Evolutionary conservation across 2,888 invertebrate genomes (phyloP).

Genomic region (Drosophila paracracens): DNA sequence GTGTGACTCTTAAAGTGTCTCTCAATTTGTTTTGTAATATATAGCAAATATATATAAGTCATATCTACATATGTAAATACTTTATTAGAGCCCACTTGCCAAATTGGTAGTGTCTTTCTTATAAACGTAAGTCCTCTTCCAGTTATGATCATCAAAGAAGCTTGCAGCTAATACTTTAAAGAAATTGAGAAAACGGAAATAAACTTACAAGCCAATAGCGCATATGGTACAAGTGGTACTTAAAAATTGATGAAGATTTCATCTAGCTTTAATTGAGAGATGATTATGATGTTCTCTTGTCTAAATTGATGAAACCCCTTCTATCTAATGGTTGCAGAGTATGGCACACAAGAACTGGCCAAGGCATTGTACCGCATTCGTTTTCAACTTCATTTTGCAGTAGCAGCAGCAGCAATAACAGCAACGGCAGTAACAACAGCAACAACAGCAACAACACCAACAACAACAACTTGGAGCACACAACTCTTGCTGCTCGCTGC

Average conservation of each 20-base stretch:
- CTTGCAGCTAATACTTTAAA: too few species aligned
- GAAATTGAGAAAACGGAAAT: neutral
- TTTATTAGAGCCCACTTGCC: neutral
- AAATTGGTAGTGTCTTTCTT: neutral
- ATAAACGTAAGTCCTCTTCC: neutral
- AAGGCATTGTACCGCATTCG: conserved; percentile 68
- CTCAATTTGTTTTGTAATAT: neutral
- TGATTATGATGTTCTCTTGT: neutral
- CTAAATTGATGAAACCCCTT: neutral
- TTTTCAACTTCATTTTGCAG: conserved; percentile 72
- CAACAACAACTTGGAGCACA: conserved; percentile 16
- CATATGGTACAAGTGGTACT: neutral
- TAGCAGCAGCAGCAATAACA: conserved; percentile 43
- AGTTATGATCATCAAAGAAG: neutral
- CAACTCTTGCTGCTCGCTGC: conserved; percentile 34
- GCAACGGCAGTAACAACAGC: conserved; percentile 23
- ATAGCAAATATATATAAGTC: neutral
- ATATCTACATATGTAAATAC: neutral
- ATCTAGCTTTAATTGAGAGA: neutral
- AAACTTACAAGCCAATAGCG: neutral
- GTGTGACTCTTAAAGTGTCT: neutral
- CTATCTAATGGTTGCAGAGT: conserved; percentile 6
- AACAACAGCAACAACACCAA: conserved; percentile 5
- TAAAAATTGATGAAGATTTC: neutral
- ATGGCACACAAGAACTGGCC: conserved; percentile 32